Evolutionary conservation across 2,113 vertebrate species (phyloP).

Genomic region (Bothrops jararaca): DNA sequence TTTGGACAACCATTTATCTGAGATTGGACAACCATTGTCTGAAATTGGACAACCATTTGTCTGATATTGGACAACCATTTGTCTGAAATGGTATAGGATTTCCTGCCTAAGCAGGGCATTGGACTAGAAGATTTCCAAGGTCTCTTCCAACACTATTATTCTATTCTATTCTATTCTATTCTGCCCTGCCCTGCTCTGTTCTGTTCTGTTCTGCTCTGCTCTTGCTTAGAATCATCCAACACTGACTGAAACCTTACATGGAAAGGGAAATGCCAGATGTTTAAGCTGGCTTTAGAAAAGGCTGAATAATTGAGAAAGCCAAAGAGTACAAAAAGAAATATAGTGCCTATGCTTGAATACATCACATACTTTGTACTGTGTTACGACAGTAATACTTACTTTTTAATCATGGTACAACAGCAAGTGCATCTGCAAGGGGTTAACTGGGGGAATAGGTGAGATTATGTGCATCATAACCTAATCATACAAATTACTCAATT

Average conservation of each 20-base stretch:
- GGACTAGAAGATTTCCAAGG: no score
- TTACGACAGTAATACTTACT: neutral
- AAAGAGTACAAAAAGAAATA: neutral
- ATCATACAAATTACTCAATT: neutral
- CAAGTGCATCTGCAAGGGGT: neutral
- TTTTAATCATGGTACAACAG: neutral
- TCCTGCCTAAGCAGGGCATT: no score
- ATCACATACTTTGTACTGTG: neutral
- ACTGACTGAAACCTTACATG: neutral
- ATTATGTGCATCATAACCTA: neutral
- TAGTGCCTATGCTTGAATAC: neutral
- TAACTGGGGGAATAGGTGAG: neutral
- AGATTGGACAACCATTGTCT: no score
- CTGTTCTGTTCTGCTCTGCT: no score
- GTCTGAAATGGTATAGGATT: no score
- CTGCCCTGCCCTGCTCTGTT: rapidly evolving
- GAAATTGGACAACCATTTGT: no score
- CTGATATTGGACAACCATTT: no score
- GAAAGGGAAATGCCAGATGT: neutral
- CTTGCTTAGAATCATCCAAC: neutral
- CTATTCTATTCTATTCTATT: no score
- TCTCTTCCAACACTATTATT: no score
- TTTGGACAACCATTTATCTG: no score
- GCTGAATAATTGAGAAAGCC: neutral
- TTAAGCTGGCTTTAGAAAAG: neutral